A percentile compares a stretch with the other conserved stretches of the same genome.
phyloP scores from a whole-genome alignment of 1,140 invertebrate genomes.

The Octopus sinensis region DNA sequence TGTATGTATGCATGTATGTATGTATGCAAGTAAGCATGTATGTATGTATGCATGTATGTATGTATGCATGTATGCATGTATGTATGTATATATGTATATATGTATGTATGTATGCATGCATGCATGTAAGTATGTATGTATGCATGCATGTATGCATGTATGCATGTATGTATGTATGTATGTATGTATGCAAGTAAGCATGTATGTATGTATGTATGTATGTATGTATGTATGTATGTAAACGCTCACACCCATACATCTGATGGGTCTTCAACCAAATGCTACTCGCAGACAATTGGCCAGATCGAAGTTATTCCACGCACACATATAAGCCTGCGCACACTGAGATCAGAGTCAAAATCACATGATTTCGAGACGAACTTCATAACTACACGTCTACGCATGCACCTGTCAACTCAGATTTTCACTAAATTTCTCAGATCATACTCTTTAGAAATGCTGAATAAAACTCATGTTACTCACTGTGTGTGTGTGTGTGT shows the following conservation, averaged over 20 bases:
- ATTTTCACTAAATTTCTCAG: too few relatives aligned
- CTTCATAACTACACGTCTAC: too few relatives aligned
- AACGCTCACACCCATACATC: not conserved
- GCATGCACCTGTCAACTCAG: too few relatives aligned
- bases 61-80: not conserved
- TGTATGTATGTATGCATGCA: slow-evolving; percentile 10
- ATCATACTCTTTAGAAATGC: too few relatives aligned
- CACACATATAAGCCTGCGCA: too few relatives aligned
- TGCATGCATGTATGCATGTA: slow-evolving; percentile 16
- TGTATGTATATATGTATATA: slow-evolving; percentile 19
- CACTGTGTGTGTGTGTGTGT: too few relatives aligned
- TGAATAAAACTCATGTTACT: too few relatives aligned
- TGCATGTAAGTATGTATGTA: slow-evolving; percentile 20
- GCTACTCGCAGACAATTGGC: too few relatives aligned
- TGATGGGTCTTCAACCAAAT: not conserved
- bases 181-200: slow-evolving; percentile 6
- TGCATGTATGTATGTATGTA: slow-evolving; percentile 17
- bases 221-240: not conserved
- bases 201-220: not conserved
- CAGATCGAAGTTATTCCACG: too few relatives aligned
- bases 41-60: not conserved
- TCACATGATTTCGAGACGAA: too few relatives aligned
- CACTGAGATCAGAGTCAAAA: too few relatives aligned
- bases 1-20: slow-evolving; percentile 17
- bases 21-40: slow-evolving; percentile 1